Evolutionary conservation across 1,140 invertebrate genomes (phyloP), one percentile per base, ranked within the genome.

Genomic region (Diabrotica undecimpunctata): DNA sequence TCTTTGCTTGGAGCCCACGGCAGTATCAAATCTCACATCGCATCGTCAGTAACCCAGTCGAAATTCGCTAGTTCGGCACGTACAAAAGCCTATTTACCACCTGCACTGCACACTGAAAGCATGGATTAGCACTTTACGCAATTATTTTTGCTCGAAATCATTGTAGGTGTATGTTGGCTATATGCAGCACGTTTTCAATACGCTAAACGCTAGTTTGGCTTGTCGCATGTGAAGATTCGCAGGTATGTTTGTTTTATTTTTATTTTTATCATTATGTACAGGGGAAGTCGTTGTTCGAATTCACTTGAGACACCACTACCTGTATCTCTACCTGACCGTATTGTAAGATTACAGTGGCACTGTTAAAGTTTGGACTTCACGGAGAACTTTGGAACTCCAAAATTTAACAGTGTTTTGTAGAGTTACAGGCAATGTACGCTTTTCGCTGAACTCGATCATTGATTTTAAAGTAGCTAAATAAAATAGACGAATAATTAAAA

Each of bases 31-130:
- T 46, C n/a, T 46, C 41, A 46, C 25, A 25, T 2, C 25, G 41
- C 5, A 46, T n/a, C 41, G 41, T n/a, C 41, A 46, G 41, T 46
- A 46, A 46, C n/a, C 55, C 12, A n/a, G 37, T 13, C 36, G 14
- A 13, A 55, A 25, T 13, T 55, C 54, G 54, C 54, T 57, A 37
- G 55, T 57, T 61, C 50, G n/a, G 59, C 59, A 61, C 59, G 59
- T 52, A 51, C 41, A 61, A 61, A 25, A 25, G 59, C 59, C 59
- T 12, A 51, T 51, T 61, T 61, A 14, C 59, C 59, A 61, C 59
- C 59, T 61, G 59, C 59, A 61, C 59, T 41, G n/a, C 59, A 11
- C 59, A 61, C 59, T 41, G n/a, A 41, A 11, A 61, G 59, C 59
- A 61, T 61, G 59, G 59, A 50, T 41, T 61, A 51, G 41, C 59